Base-by-base conservation (phyloP, 2,113 vertebrate species). In the Tinamus guttatus region DNA sequence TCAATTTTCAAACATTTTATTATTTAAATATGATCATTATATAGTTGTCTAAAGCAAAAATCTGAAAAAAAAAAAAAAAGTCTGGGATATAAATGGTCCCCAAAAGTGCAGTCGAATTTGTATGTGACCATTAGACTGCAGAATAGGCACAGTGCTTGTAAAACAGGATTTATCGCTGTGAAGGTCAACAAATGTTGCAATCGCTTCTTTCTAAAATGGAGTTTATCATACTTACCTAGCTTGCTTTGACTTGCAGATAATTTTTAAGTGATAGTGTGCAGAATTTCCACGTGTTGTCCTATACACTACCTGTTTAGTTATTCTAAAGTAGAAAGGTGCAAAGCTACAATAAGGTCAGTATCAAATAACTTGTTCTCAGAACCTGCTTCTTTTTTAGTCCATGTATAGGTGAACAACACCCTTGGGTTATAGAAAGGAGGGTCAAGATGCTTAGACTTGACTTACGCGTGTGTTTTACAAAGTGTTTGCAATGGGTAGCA, bases 111-210 rank as follows among this genome's bases (percentile, higher is more conserved):
- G 11, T 2, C 10, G 52, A 54, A 11, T 82, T 85, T 70, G 64
- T 22, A 18, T 60, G 10, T 86, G 79, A 30, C 54, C 65, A 69
- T 69, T 77, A 18, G 10, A 49, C 58, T 82, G n/a, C 8, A 38
- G 52, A 87, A 80, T 3, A 65, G 43, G 20, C 49, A 80, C 12
- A 27, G 22, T 56, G 52, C 67, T 83, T 67, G 69, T 68, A 75
- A 32, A 87, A 52, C 22, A 65, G 59, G 40, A 74, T 85, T 94
- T 81, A 65, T 82, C 28, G 40, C 40, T 90, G n/a, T 80, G 75
- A 91, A 91, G 82, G 85, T 90, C 81, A 93, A 40, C 32, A 93
- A 43, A 85, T 62, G 59, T 81, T 30, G 38, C 41, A 87, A 40
- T 62, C 79, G 32, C 62, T 87, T 93, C 28, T 70, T n/a, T 82